A percentile compares a stretch with the other conserved stretches of the same genome.
These are phyloP conservation scores for Fissipunctia ypsillon DNA, from an alignment of 2,888 invertebrate species.

Conservation along the genomic window DNA sequence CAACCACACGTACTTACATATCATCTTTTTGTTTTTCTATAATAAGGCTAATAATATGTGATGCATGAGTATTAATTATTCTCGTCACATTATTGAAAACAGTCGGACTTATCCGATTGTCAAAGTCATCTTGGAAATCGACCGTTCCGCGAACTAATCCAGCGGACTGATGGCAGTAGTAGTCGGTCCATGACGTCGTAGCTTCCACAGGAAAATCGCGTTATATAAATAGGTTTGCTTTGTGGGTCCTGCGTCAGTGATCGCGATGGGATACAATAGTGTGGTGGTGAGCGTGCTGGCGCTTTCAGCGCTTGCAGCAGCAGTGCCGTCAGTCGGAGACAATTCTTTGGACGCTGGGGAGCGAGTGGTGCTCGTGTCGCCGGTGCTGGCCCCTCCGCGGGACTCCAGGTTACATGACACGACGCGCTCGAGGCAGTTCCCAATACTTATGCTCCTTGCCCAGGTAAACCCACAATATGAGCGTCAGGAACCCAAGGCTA, in stretches of 20 bases:
- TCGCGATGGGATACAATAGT: constrained; percentile 84
- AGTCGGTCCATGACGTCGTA: constrained; percentile 77
- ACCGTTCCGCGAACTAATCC: constrained; percentile 75
- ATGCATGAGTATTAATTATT: constrained; percentile 47
- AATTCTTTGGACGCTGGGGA: constrained; percentile 82
- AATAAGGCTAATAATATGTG: constrained; percentile 24
- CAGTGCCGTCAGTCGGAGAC: constrained; percentile 80
- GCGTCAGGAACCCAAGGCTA: constrained; percentile 78
- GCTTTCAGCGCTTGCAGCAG: constrained; percentile 75
- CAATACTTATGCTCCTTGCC: constrained; percentile 83
- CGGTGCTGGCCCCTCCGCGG: constrained; percentile 85
- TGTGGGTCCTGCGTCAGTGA: constrained; percentile 84
- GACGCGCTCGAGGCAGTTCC: constrained; percentile 85
- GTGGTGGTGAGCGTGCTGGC: constrained; percentile 80
- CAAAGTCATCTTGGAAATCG: constrained; percentile 81
- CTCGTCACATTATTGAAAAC: constrained; percentile 58
- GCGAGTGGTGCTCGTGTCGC: constrained; percentile 82
- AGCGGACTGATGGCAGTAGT: constrained; percentile 54
- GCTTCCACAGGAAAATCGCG: constrained; percentile 80
- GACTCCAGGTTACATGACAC: constrained; percentile 80
- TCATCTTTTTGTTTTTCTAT: constrained; percentile 37
- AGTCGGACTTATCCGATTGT: constrained; percentile 48
- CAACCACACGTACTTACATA: constrained; percentile 31
- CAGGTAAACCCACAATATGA: constrained; percentile 71
- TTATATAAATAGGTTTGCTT: constrained; percentile 86